Evolutionary conservation across 2,888 invertebrate species (phyloP), one percentile per base, ranked within the genome.

Genomic region (Lacanobia oleracea): DNA sequence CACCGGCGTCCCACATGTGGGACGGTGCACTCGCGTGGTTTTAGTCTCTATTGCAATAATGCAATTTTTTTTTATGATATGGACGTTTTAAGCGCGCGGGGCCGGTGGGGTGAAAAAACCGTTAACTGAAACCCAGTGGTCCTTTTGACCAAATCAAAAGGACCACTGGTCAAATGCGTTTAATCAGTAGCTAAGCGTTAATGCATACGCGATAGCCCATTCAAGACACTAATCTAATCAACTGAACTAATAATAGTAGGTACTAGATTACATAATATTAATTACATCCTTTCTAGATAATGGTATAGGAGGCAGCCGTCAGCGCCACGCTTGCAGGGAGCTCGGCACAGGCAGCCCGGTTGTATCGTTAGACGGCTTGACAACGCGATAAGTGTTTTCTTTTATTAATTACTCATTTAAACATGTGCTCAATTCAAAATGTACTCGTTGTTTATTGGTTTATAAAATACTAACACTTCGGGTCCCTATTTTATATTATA

Each of bases 271-370:
- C n/a, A 57, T 18, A 51, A 59, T 33, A 67, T 57, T 76, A 79
- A 80, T 72, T 79, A 66, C 60, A 16, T 9, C 59, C 50, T 66
- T 45, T 62, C 27, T 45, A 67, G 64, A 60, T 54, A 68, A 75
- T 75, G 67, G 61, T 56, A 18, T 60, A 33, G 48, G 48, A 59
- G 48, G 57, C 48, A 63, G 67, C 69, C 80, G 80, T 75, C 79
- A 79, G 27, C 16, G 21, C 27, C 80, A 79, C 14, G 54, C 76
- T 27, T 37, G 51, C 73, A 21, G 12, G 23, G 40, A 14, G 21
- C 54, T 48, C 51, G n/a, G 61, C 70, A 70, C 50, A 18, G 37
- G 40, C 33, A 10, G 48, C 10, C 48, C 27, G 56, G 37, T 69
- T 65, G 45, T 27, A 45, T 62, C 50, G 51, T 73, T 68, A 64